These are phyloP conservation scores for Cottus gobio DNA, from an alignment of 2,113 vertebrate genomes.

Conservation along the genomic window DNA sequence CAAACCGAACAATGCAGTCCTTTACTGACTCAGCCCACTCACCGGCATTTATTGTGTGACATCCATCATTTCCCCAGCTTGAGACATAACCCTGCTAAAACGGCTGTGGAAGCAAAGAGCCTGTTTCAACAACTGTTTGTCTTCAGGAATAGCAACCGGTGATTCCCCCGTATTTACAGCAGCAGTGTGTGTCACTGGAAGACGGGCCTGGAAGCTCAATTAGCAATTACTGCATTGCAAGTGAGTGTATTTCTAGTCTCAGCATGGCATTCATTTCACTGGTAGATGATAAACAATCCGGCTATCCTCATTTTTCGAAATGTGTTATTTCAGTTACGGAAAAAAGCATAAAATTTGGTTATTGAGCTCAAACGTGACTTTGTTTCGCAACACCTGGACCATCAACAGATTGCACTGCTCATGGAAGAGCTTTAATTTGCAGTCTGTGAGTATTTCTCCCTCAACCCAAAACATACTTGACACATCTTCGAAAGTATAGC, in stretches of 20 bases:
- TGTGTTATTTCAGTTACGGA: background rate
- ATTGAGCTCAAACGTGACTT: background rate
- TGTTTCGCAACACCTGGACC: conserved; percentile 1
- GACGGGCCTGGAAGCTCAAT: conserved; percentile 50
- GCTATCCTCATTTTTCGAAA: conserved; percentile 13
- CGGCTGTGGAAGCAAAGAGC: conserved; percentile 23
- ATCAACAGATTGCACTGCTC: no score
- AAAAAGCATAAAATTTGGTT: background rate
- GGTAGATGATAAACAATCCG: conserved; percentile 37
- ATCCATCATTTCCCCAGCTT: conserved; percentile 62
- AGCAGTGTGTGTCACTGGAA: conserved; percentile 12
- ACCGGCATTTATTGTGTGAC: conserved; percentile 50
- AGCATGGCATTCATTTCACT: conserved; percentile 31
- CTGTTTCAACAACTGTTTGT: conserved; percentile 41
- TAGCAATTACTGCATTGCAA: conserved; percentile 47
- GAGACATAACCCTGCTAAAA: conserved; percentile 44
- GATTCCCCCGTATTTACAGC: conserved; percentile 30
- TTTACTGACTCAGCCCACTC: conserved; percentile 69
- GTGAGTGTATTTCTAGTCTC: conserved; percentile 38
- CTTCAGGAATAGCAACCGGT: conserved; percentile 52
- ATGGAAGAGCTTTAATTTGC: conserved; percentile 4
- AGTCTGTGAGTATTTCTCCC: conserved; percentile 4
- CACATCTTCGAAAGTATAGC: conserved; percentile 41
- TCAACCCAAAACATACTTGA: conserved; percentile 47
- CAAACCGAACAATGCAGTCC: conserved; percentile 65